Percentiles rank a stretch among this genome's conserved stretches.
These are phyloP conservation scores for Callinectes sapidus DNA, from an alignment of 2,888 invertebrate species.

Conservation along the genomic window DNA sequence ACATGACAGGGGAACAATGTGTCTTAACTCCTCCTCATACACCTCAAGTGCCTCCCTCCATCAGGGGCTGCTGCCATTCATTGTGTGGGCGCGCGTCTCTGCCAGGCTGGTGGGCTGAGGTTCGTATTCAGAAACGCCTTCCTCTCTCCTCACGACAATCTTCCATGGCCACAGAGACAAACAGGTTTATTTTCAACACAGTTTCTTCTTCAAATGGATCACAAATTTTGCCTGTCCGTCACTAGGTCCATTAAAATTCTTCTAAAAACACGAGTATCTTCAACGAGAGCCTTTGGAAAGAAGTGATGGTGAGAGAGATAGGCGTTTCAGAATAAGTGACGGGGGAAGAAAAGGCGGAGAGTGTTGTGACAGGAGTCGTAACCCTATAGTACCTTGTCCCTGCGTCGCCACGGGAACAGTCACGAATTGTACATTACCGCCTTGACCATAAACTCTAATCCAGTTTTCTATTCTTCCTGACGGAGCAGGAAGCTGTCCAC, in stretches of 20 bases:
- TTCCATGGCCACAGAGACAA: too few species aligned
- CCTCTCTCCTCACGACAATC: too few species aligned
- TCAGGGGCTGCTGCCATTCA: neutral
- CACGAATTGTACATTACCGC: neutral
- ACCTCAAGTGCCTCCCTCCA: neutral
- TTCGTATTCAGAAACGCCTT: too few species aligned
- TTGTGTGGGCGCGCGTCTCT: neutral
- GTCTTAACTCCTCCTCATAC: neutral
- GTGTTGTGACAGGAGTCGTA: neutral
- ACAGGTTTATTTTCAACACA: too few species aligned
- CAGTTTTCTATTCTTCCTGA: neutral
- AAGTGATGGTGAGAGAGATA: too few species aligned
- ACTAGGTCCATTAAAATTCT: too few species aligned
- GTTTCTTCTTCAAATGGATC: too few species aligned
- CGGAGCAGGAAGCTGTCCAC: neutral
- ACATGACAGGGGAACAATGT: neutral
- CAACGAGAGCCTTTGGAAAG: too few species aligned
- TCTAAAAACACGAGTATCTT: too few species aligned
- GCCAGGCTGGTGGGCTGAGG: neutral
- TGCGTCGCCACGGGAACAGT: neutral
- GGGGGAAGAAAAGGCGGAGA: neutral
- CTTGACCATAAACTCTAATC: slow-evolving; percentile 25
- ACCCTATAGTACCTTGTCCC: neutral
- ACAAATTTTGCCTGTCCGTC: too few species aligned
- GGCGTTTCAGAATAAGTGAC: too few species aligned